Evolutionary conservation across 2,888 invertebrate species (phyloP).

Genomic region (Ophion costatus): DNA sequence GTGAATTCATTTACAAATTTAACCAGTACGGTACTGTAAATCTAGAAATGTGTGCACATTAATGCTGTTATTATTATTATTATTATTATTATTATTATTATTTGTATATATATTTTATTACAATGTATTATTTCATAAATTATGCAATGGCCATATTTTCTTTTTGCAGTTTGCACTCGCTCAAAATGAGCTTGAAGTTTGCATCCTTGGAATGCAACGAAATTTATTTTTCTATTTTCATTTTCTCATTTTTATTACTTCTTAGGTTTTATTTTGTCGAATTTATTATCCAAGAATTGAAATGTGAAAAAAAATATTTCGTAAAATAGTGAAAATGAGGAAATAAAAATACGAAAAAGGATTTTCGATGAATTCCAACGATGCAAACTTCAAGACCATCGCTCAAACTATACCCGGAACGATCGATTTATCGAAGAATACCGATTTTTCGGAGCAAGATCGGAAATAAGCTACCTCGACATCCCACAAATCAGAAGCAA

Average conservation of each 20-base stretch:
- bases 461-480: not conserved
- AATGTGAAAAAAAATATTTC: no score
- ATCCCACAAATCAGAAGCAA: not conserved
- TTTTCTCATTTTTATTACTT: no score
- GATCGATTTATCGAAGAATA: not conserved
- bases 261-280: no score
- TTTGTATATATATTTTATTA: constrained; percentile 1
- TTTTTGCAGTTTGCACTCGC: not conserved
- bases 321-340: no score
- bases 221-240: no score
- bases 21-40: constrained; percentile 47
- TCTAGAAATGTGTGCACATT: constrained; percentile 33
- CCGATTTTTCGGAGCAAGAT: not conserved
- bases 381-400: no score
- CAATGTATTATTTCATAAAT: constrained; percentile 14
- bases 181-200: no score
- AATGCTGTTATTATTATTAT: constrained; percentile 37
- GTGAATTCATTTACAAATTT: constrained; percentile 70
- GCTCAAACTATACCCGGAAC: not conserved
- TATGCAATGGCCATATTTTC: constrained; percentile 35
- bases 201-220: no score
- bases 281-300: no score
- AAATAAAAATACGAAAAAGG: no score
- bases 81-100: constrained; percentile 39
- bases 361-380: no score